phyloP scores from a whole-genome alignment of 2,797 vertebrate species.

The Neosilurus mollespiculum region DNA sequence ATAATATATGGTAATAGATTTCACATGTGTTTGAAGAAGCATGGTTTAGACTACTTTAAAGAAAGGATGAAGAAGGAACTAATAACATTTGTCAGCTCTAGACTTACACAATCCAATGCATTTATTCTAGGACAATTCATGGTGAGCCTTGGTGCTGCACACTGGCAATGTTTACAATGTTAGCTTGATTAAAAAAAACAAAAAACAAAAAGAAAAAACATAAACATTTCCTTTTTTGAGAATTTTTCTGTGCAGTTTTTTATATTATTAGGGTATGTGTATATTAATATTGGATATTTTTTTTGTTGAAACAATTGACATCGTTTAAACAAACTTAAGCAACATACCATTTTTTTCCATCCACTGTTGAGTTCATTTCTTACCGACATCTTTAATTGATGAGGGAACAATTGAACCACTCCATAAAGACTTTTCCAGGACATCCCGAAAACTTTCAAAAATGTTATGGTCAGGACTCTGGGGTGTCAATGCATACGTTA shows the following conservation, averaged over 20 bases:
- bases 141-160: neutral
- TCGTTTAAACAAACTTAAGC: neutral
- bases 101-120: neutral
- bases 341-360: neutral
- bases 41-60: neutral
- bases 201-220: neutral
- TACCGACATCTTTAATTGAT: no score
- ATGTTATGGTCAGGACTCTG: no score
- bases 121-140: slow-evolving; percentile 4
- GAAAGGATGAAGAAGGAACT: neutral
- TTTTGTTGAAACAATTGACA: no score
- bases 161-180: slow-evolving; percentile 3
- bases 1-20: neutral
- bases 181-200: neutral
- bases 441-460: no score
- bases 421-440: no score
- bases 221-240: no score
- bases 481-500: no score
- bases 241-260: neutral
- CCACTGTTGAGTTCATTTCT: neutral
- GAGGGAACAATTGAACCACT: no score
- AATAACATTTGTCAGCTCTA: neutral
- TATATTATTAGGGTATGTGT: neutral
- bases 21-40: neutral
- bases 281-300: neutral